A percentile compares a stretch with the other conserved stretches of the same genome.
These are phyloP conservation scores for Drosophila crucigera DNA, from an alignment of 2,888 invertebrate species.

Conservation along the genomic window DNA sequence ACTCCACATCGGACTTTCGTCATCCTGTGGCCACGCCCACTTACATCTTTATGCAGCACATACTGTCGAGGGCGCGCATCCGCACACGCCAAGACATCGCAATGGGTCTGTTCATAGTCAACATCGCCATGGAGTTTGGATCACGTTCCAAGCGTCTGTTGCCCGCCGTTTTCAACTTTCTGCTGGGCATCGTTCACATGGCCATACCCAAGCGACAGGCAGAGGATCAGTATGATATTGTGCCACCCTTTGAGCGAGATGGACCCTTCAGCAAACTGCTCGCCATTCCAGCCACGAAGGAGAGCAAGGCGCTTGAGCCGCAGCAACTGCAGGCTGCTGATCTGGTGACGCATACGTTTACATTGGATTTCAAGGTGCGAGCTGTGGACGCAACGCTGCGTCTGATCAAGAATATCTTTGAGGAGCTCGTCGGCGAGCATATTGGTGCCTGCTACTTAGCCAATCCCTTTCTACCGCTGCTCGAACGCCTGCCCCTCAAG, in stretches of 20 bases:
- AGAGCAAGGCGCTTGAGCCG: constrained; percentile 56
- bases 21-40: constrained; percentile 96
- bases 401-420: constrained; percentile 88
- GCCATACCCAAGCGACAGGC: constrained; percentile 88
- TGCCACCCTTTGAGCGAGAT: constrained; percentile 89
- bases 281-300: constrained; percentile 85
- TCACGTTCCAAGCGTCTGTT: constrained; percentile 91
- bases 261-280: constrained; percentile 87
- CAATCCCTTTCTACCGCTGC: constrained; percentile 86
- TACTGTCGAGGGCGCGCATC: constrained; percentile 89
- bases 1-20: constrained; percentile 95
- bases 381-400: constrained; percentile 87
- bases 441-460: constrained; percentile 85
- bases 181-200: constrained; percentile 91
- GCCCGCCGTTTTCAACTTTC: constrained; percentile 92
- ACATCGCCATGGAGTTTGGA: constrained; percentile 92
- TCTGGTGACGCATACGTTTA: constrained; percentile 85
- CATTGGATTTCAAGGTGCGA: constrained; percentile 89
- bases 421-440: constrained; percentile 84
- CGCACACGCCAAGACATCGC: constrained; percentile 89
- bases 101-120: constrained; percentile 91
- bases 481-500: constrained; percentile 87
- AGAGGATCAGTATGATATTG: constrained; percentile 88
- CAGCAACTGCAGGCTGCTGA: constrained; percentile 86
- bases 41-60: constrained; percentile 93